Conservation (phyloP, 2,888 invertebrate genomes). For the Limnephilus marmoratus region DNA sequence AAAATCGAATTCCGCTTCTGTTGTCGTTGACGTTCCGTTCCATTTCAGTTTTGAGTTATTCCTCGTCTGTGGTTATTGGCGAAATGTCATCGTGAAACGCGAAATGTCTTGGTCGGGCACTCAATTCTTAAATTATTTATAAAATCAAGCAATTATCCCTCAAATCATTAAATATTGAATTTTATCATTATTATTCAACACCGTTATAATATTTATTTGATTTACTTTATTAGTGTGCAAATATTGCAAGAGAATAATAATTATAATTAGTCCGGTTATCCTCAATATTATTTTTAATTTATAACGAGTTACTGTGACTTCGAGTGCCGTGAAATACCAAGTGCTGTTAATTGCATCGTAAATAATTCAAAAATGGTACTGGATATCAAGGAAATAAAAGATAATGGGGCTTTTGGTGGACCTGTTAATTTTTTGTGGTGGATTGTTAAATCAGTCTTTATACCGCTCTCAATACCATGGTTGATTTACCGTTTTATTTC, state of each 20-base stretch:
- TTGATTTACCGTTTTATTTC: constrained; percentile 52
- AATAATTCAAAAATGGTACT: constrained; percentile 42
- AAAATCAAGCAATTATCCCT: neutral
- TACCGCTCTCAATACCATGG: constrained; percentile 57
- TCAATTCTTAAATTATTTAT: neutral
- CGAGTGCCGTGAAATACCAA: neutral
- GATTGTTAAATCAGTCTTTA: constrained; percentile 56
- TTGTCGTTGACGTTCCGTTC: neutral
- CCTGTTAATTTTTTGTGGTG: constrained; percentile 55
- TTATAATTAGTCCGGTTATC: neutral
- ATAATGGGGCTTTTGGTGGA: constrained; percentile 16
- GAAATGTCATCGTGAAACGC: neutral
- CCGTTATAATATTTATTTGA: neutral
- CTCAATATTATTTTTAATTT: neutral
- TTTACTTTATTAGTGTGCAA: neutral
- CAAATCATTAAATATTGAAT: neutral
- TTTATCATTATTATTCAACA: neutral
- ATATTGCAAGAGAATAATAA: neutral
- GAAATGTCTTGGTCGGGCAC: neutral
- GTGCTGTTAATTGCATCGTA: neutral
- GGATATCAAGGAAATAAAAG: constrained; percentile 53
- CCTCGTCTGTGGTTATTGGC: neutral
- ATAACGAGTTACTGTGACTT: neutral
- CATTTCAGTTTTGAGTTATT: neutral
- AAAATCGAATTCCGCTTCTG: neutral